These are phyloP conservation scores for Priocnemis perturbator DNA, from an alignment of 2,888 invertebrate species.

Conservation along the genomic window DNA sequence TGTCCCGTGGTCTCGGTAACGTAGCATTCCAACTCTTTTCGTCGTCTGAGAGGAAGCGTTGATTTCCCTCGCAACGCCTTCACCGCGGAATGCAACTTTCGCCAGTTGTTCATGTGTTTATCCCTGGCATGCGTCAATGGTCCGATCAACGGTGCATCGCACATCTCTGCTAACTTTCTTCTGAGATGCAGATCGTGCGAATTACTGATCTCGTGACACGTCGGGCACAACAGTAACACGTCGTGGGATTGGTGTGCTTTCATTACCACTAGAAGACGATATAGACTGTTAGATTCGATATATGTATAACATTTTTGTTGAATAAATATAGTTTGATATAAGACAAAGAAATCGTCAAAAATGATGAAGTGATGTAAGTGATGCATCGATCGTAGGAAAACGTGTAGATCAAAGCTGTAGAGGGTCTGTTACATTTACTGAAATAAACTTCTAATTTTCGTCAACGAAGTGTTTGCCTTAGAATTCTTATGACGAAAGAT, in stretches of 20 bases:
- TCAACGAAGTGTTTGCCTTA: no score
- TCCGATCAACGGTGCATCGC: conserved; percentile 81
- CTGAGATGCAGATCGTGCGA: conserved; percentile 80
- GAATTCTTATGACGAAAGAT: no score
- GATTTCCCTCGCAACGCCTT: conserved; percentile 77
- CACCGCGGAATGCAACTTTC: conserved; percentile 79
- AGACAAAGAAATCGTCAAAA: no score
- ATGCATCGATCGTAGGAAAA: no score
- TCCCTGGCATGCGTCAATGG: conserved; percentile 57
- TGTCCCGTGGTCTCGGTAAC: conserved; percentile 60
- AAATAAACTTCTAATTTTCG: no score
- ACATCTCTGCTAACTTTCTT: conserved; percentile 78
- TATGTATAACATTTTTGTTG: no score
- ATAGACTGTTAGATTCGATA: no score
- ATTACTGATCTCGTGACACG: conserved; percentile 85
- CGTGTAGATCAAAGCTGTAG: conserved; percentile 4
- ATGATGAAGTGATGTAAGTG: no score
- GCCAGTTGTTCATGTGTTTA: conserved; percentile 69
- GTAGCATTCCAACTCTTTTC: conserved; percentile 63
- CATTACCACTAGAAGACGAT: conserved; percentile 79
- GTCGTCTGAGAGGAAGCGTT: conserved; percentile 58
- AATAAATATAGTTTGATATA: no score
- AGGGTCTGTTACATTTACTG: no score
- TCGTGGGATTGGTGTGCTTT: conserved; percentile 90
- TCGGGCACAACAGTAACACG: conserved; percentile 83